Percentiles rank a stretch among this genome's conserved stretches.
Evolutionary conservation across 2,113 vertebrate genomes (phyloP).

Genomic region (Empidonax alnorum): DNA sequence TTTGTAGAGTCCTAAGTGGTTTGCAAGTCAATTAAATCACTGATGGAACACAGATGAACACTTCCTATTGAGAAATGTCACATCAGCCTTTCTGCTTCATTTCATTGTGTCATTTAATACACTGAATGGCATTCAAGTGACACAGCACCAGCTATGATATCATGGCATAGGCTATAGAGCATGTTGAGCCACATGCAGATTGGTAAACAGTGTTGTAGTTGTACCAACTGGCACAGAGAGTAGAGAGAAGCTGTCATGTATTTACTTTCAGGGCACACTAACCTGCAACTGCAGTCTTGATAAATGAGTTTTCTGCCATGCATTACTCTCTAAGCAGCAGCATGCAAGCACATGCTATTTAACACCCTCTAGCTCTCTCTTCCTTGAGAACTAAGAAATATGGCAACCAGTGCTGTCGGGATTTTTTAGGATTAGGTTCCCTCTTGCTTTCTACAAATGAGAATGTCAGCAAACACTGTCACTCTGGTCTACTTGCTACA

Average conservation of each 20-base stretch:
- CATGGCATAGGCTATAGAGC: not conserved
- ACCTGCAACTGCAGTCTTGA: not conserved
- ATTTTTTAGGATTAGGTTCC: conserved; percentile 37
- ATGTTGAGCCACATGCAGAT: not conserved
- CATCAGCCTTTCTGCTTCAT: conserved; percentile 56
- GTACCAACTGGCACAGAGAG: not conserved
- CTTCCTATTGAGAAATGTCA: conserved; percentile 66
- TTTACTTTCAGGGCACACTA: not conserved
- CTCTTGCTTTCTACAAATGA: conserved; percentile 28
- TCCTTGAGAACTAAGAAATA: conserved; percentile 6
- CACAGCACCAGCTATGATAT: not conserved
- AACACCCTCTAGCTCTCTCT: not conserved
- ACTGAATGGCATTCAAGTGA: conserved; percentile 13
- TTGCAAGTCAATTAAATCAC: conserved; percentile 64
- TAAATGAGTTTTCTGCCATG: not conserved
- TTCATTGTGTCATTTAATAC: conserved; percentile 29
- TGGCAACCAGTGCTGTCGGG: not conserved
- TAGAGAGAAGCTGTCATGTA: not conserved
- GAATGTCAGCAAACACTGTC: conserved; percentile 42
- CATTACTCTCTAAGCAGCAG: not conserved
- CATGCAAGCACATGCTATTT: not conserved
- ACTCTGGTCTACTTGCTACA: not conserved
- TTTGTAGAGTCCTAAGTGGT: conserved; percentile 51
- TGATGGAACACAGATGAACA: conserved; percentile 56
- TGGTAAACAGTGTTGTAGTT: not conserved